Percentiles rank a stretch among this genome's conserved stretches.
These are phyloP conservation scores for Oreochromis tanganicae DNA, from an alignment of 2,113 vertebrate genomes.

Conservation along the genomic window DNA sequence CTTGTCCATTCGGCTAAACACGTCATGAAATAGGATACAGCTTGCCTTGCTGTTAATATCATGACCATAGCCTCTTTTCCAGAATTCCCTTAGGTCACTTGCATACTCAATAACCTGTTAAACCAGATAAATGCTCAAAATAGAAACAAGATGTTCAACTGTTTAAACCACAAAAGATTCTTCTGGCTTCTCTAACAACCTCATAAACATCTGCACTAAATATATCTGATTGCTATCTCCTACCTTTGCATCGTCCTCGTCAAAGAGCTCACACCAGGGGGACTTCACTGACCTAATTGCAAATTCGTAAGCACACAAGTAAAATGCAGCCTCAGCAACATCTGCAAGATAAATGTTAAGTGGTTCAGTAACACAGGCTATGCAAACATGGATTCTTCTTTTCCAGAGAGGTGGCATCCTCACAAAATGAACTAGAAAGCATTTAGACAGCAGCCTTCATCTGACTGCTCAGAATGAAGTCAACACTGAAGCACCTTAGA, in stretches of 20 bases:
- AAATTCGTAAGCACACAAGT: conserved; percentile 89
- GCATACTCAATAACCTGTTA: conserved; percentile 88
- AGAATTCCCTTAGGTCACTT: conserved; percentile 91
- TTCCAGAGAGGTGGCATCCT: neutral
- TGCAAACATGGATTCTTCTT: neutral
- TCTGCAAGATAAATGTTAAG: conserved; percentile 67
- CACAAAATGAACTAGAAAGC: neutral
- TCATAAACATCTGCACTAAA: neutral
- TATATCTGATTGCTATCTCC: neutral
- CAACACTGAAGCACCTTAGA: neutral
- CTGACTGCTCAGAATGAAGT: neutral
- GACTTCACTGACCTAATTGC: conserved; percentile 83
- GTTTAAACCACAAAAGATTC: neutral
- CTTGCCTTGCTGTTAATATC: conserved; percentile 91
- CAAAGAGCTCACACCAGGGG: conserved; percentile 89
- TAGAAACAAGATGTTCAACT: neutral
- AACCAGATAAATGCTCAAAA: neutral
- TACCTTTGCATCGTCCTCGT: conserved; percentile 85
- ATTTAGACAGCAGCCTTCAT: neutral
- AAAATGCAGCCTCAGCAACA: conserved; percentile 87
- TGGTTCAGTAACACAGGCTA: neutral
- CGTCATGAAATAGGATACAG: conserved; percentile 87
- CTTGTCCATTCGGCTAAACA: conserved; percentile 82
- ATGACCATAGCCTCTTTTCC: conserved; percentile 90
- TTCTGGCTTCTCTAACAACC: neutral